Base-by-base conservation (phyloP, 2,113 vertebrate genomes). In the Coptodon bakossiorum region DNA sequence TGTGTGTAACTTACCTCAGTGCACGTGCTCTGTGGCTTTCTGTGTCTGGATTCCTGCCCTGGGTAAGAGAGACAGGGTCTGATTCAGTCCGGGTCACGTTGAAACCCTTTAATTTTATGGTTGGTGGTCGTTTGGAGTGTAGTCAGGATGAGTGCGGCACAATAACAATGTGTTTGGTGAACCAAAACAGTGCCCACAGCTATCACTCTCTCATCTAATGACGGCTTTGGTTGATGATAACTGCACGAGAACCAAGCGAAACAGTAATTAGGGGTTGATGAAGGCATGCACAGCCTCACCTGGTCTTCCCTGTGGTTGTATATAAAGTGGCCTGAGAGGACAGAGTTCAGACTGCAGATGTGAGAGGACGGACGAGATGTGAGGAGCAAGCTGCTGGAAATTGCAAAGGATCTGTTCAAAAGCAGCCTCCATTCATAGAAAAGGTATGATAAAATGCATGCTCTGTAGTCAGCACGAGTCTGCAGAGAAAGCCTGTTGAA, bases 231-330 rank as follows among this genome's bases (percentile, higher is more conserved):
- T 73, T 52, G 78, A 89, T 89, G 91, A 85, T 73, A 56, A 85
- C 85, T 83, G 90, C 80, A 73, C 4, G 36, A 50, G 71, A n/a
- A 73, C 43, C 2, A 0, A 43, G 19, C 3, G 17, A 93, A 80
- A 27, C 81, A 31, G 4, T 93, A 93, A 95, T 96, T 93, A 93
- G 13, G 43, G 86, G 38, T 29, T 38, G 86, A 81, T 88, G 90
- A 90, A 81, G 48, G 29, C 16, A 22, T 50, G 31, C 24, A 3
- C 48, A 17, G 56, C 38, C 91, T 84, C 71, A 53, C 78, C 43
- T 54, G 68, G 40, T 63, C 61, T 43, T 22, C 7, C n/a, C 59
- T 29, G 36, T 8, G 1, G 3, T 9, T 11, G 81, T 84, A 66
- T 93, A 93, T 92, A 91, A 92, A 82, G 83, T n/a, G 57, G 16